Evolutionary conservation across 2,113 vertebrate genomes (phyloP), one percentile per base, ranked within the genome.

Genomic region (Leptobrachium leishanense): DNA sequence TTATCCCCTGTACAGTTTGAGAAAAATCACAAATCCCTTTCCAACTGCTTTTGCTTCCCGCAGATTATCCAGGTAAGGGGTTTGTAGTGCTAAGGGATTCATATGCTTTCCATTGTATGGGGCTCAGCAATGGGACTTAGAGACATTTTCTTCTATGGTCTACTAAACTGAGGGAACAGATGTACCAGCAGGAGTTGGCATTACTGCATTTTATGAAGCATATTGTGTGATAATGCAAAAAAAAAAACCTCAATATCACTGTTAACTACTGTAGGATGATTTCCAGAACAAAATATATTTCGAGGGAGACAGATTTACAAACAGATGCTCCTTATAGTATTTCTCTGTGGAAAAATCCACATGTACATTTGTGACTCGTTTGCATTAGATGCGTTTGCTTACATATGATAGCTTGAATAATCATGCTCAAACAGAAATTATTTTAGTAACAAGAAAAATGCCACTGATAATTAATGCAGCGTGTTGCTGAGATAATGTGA

Each of bases 171-270:
- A 57, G 77, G 72, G 78, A 80, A 80, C 78, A 74, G 77, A 74
- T 80, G 78, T 80, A 80, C 78, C 78, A 74, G 78, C 78, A 80
- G 78, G 78, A 80, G 78, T 68, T 80, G 78, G 78, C 78, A 80
- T 80, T 74, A 80, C 73, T 80, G 78, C 71, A 80, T 80, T 80
- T 80, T 80, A 80, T 74, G 72, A 80, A 80, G 78, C 78, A 80
- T 80, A 80, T 80, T 80, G 78, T 80, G 78, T 55, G 54, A 80
- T 80, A 80, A 74, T 80, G 78, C 72, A 74, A 73, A 74, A 79
- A 31, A 70, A n/a, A 69, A 72, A 41, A 69, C 59, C 76, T 70
- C 67, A 68, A 72, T 72, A 80, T 70, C 72, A 68, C 63, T 74
- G 71, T 74, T 80, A 80, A 80, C 70, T 79, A 74, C 64, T 73